Evolutionary conservation across 2,888 invertebrate genomes (phyloP), one percentile per base, ranked within the genome.

Genomic region (Troides helena): DNA sequence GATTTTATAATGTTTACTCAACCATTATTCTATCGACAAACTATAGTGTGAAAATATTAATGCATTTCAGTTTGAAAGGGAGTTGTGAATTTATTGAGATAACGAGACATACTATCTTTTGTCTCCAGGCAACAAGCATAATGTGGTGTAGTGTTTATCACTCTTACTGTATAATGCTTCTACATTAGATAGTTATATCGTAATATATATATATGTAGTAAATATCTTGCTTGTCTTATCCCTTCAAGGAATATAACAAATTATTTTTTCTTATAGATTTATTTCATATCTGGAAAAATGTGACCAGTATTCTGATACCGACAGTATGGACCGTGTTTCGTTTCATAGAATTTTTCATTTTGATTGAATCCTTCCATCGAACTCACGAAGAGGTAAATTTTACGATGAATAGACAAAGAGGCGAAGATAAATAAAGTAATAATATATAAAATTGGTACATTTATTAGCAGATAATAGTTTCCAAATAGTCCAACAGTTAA

Each of bases 341-440:
- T n/a, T 17, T 60, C n/a, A n/a, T 36, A 4, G 53, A 60, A 23
- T 57, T 69, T 6, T 62, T 65, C 0, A 43, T 57, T 46, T 65
- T 69, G 18, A 43, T 69, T 17, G 69, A 69, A 23, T 57, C 65
- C 5, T 69, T 64, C 43, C 69, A 69, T 23, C 64, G 69, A 21
- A 69, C 56, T 0, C 65, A 69, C 8, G 65, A 65, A 21, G 65
- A 69, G 69, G 69, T 68, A 23, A 21, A 14, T 50, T 62, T 10
- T 62, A 43, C 12, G 21, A 1, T 1, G 14, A 53, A 53, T 53
- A n/a, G 53, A 53, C 5, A 46, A n/a, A n/a, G 14, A 53, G 53
- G 4, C 6, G 5, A 53, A n/a, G 14, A 46, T 14, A 46, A 46
- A 14, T 46, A 1, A 14, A 46, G 0, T 46, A 12, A 46, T 46